Conservation (phyloP, 30 jellyfish, hydroid and myxozoan species). For the Turritopsis dohrnii region DNA sequence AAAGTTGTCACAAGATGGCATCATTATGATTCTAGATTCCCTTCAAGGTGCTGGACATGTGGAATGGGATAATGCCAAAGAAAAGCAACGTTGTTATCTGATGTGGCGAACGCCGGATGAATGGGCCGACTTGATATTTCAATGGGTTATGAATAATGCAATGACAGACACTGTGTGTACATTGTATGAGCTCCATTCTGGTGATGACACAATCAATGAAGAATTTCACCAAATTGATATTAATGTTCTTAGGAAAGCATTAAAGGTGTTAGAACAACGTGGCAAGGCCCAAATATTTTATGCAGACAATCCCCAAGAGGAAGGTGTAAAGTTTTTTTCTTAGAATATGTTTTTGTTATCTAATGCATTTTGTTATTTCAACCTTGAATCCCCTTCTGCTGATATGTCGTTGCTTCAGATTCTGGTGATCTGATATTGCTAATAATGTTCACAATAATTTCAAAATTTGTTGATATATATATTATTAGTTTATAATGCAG, state of each 20-base stretch:
- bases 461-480: no score
- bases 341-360: neutral
- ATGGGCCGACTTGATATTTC: constrained; percentile 73
- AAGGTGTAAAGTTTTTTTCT: constrained; percentile 88
- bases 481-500: no score
- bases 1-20: constrained; percentile 51
- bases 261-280: constrained; percentile 69
- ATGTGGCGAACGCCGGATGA: constrained; percentile 96
- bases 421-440: no score
- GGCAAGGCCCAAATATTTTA: constrained; percentile 88
- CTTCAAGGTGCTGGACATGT: constrained; percentile 48
- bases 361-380: neutral
- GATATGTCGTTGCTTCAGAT: no score
- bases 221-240: constrained; percentile 82
- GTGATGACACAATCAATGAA: constrained; percentile 60
- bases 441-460: no score
- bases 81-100: constrained; percentile 53
- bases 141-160: constrained; percentile 76
- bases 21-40: constrained; percentile 27
- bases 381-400: neutral
- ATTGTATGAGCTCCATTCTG: constrained; percentile 64
- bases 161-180: constrained; percentile 97
- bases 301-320: constrained; percentile 66
- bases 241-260: constrained; percentile 67
- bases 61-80: constrained; percentile 91